Evolutionary conservation across 2,797 vertebrate genomes (phyloP).

Genomic region (Pachyuromys duprasi): DNA sequence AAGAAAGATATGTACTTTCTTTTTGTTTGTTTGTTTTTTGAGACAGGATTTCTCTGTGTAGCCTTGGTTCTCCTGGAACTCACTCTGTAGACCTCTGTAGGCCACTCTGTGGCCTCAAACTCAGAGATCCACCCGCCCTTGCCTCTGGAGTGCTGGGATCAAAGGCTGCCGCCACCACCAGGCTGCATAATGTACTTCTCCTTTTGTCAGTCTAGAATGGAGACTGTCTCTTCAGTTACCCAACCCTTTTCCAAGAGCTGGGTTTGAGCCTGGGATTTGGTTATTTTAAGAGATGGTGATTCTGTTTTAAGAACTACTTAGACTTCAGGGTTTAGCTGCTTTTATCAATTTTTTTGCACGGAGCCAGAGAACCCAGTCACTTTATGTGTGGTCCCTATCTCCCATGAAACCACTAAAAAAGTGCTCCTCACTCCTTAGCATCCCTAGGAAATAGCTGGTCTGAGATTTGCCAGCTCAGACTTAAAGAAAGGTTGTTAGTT

Average conservation of each 20-base stretch:
- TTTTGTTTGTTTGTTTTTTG: neutral
- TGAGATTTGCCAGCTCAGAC: conserved; percentile 30
- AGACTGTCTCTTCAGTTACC: neutral
- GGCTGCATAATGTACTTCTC: neutral
- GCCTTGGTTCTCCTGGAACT: neutral
- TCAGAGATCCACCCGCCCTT: neutral
- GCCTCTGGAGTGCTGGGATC: neutral
- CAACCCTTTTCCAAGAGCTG: neutral
- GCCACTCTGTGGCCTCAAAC: neutral
- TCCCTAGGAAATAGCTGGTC: neutral
- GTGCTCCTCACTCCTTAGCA: fast-evolving
- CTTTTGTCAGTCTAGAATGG: conserved; percentile 1
- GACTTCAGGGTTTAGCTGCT: conserved; percentile 12
- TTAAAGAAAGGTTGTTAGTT: conserved; percentile 43
- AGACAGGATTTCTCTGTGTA: neutral
- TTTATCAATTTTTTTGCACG: neutral
- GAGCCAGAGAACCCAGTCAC: neutral
- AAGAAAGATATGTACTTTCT: neutral
- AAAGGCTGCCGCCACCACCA: neutral
- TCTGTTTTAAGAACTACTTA: conserved; percentile 45
- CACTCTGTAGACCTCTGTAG: neutral
- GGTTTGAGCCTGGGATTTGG: neutral
- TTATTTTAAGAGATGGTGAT: conserved; percentile 30
- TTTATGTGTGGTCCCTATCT: conserved; percentile 26
- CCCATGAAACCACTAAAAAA: neutral